Evolutionary conservation across 2,888 invertebrate species (phyloP), one percentile per base, ranked within the genome.

Genomic region (Rhynchonema sp.): DNA sequence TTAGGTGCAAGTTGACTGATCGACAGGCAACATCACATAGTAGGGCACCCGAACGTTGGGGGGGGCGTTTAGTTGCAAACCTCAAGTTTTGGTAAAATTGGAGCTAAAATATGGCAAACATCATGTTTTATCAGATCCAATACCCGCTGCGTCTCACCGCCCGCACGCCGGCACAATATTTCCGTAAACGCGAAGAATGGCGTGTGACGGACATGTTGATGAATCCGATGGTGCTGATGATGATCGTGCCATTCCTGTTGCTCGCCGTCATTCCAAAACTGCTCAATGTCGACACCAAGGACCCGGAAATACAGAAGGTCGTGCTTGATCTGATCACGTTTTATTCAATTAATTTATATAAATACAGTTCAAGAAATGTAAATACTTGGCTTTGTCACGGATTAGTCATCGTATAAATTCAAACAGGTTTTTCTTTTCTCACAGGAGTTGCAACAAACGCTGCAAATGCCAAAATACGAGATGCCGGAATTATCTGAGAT

Each of bases 171-270:
- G 73, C 75, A 3, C 71, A 71, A 30, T 77, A 77, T 66, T 98
- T 96, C 78, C 90, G 92, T 79, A 79, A 84, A 25, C 79, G 96
- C 55, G 96, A 98, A 73, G 91, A 94, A 72, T 94, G 92, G 92
- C 82, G 92, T 71, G 79, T 94, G 20, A 92, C 92, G 0, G 96
- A 98, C 77, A 87, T 96, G 75, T 75, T 98, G 38, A 86, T 92
- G 75, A 92, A 87, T 75, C 94, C 94, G 1, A 94, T 94, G 92
- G 87, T 80, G 29, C 80, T 96, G 63, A 94, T 94, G 87, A 96
- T 94, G 92, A 82, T 94, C 27, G 74, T 94, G 64, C 94, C 94
- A 0, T 77, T 94, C 30, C 72, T 92, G 2, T 78, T 94, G 6
- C 85, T 96, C 67, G 85, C 92, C 83, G 80, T 94, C 63, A 76